phyloP scores from a whole-genome alignment of 2,888 invertebrate genomes.

The Muschampia plurimacula region DNA sequence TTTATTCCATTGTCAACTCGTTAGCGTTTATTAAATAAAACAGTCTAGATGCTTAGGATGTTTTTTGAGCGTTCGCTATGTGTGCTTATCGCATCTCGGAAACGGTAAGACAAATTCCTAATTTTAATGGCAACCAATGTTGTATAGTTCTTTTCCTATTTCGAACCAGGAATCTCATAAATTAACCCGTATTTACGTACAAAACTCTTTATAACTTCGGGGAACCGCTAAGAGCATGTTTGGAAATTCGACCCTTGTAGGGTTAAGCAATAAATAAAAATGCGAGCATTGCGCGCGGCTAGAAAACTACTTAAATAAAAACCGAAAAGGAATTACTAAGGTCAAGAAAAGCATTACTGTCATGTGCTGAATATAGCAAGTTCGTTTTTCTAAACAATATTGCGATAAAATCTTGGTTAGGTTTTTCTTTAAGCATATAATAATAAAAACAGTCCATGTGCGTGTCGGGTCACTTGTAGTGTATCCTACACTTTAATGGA shows the following conservation, averaged over 20 bases:
- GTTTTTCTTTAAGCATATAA: background rate
- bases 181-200: conserved; percentile 37
- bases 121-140: conserved; percentile 19
- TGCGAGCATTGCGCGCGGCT: conserved; percentile 16
- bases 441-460: too few relatives aligned
- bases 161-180: conserved; percentile 26
- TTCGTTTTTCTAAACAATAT: background rate
- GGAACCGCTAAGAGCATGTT: conserved; percentile 37
- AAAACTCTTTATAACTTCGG: conserved; percentile 31
- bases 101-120: background rate
- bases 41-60: background rate
- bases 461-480: too few relatives aligned
- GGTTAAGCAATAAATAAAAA: conserved; percentile 36
- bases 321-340: conserved; percentile 3
- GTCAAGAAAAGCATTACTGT: conserved; percentile 13
- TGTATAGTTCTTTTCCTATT: conserved; percentile 27
- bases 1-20: too few relatives aligned
- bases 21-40: background rate
- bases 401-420: background rate
- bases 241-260: conserved; percentile 35
- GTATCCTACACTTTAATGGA: too few relatives aligned
- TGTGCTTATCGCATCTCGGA: background rate
- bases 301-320: conserved; percentile 19
- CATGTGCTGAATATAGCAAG: background rate
- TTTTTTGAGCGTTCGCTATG: background rate